These are phyloP conservation scores for Sminthurinus signatus DNA, from an alignment of 1,140 invertebrate species.

Conservation along the genomic window DNA sequence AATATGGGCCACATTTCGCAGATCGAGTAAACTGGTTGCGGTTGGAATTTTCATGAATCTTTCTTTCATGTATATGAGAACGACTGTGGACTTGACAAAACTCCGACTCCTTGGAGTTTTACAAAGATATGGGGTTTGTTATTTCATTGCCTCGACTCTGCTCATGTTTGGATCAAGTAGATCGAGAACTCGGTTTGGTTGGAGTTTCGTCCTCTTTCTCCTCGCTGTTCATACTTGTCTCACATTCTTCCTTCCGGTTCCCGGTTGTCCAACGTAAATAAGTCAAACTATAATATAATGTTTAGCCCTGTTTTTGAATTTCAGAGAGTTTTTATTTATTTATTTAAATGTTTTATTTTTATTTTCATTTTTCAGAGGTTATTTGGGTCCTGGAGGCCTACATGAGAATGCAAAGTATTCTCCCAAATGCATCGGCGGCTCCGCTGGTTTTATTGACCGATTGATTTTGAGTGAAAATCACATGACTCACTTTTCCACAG, in stretches of 20 bases:
- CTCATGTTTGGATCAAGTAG: constrained; percentile 32
- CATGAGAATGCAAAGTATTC: constrained; percentile 40
- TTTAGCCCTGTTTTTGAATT: neutral
- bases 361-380: too few relatives aligned
- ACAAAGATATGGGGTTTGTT: constrained; percentile 73
- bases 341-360: neutral
- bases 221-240: constrained; percentile 58
- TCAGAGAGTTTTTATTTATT: neutral
- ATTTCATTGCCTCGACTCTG: constrained; percentile 64
- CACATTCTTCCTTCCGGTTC: constrained; percentile 63
- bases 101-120: constrained; percentile 72
- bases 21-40: too few relatives aligned
- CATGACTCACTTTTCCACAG: constrained; percentile 59
- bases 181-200: constrained; percentile 45
- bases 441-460: constrained; percentile 75
- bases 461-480: constrained; percentile 59
- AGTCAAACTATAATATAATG: too few relatives aligned
- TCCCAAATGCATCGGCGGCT: constrained; percentile 56
- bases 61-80: too few relatives aligned
- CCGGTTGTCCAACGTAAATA: constrained; percentile 65
- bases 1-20: too few relatives aligned
- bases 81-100: constrained; percentile 48
- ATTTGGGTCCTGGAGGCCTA: constrained; percentile 82
- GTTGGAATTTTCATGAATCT: too few relatives aligned
- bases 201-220: constrained; percentile 60